Evolutionary conservation across 2,113 vertebrate species (phyloP), one percentile per base, ranked within the genome.

Genomic region (Clarias batrachus): DNA sequence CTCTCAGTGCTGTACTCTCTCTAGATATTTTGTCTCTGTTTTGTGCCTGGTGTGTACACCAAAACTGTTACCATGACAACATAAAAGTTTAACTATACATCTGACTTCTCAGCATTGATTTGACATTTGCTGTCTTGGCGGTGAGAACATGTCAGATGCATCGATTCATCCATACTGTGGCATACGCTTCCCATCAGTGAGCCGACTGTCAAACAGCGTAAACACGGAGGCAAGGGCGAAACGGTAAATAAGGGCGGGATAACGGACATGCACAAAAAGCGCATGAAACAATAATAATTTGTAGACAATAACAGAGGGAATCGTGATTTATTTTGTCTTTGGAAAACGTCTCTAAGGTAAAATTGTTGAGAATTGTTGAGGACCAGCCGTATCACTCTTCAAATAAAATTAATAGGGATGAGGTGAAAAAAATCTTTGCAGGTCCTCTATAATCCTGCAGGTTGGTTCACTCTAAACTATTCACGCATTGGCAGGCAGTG

Each of bases 41-140:
- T 57, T 27, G 65, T 68, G 73, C 41, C 9, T 74, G 74, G 25
- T 33, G 54, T 59, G 54, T 60, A 60, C 27, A 41, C n/a, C 25
- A 33, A 41, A 3, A 5, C 3, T 30, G 78, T 81, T 33, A 37
- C 78, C 57, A 1, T 37, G 57, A 81, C 78, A 81, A 81, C 63
- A 57, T 16, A 70, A 59, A 84, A 59, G 48, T 73, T 60, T 1
- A 74, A 76, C 76, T 30, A 76, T 27, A n/a, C 52, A 65, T 66
- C 60, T 54, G 84, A 78, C 59, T 27, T 66, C 66, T 85, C 27
- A 41, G 1, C 21, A 71, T 52, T 1, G 74, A 85, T 85, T 65
- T 85, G 84, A 54, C 84, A 79, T 85, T 85, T 85, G 37, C 17
- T 76, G 14, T 65, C 84, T 79, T 78, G 84, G 41, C 41, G 68